These are phyloP conservation scores for Timandra comae DNA, from an alignment of 2,888 invertebrate genomes.

Conservation along the genomic window DNA sequence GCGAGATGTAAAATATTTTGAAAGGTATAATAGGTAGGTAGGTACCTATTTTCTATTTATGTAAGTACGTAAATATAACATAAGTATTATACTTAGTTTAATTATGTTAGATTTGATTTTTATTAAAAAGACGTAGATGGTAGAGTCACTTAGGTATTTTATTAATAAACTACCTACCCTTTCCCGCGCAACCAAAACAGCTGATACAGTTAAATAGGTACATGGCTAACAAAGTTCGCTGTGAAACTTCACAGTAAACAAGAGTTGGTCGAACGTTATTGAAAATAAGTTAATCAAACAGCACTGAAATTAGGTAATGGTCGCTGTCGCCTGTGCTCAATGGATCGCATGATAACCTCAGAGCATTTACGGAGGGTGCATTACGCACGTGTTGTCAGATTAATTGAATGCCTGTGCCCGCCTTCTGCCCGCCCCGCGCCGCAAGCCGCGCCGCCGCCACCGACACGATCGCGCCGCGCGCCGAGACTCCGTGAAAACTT, in stretches of 20 bases:
- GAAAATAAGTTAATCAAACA: constrained; percentile 10
- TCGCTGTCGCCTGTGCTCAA: constrained; percentile 30
- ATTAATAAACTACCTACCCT: no score
- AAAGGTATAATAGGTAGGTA: no score
- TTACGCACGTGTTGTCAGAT: constrained; percentile 67
- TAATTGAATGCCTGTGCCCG: constrained; percentile 53
- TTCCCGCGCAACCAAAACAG: no score
- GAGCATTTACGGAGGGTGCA: constrained; percentile 45
- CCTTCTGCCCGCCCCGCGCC: constrained; percentile 17
- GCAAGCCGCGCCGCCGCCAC: constrained; percentile 20
- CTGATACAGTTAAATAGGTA: no score
- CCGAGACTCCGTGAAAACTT: constrained; percentile 6
- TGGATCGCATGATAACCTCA: constrained; percentile 52
- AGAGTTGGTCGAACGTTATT: constrained; percentile 5
- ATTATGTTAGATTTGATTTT: no score
- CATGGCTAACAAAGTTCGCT: neutral
- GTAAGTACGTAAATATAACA: no score
- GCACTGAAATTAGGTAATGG: constrained; percentile 10
- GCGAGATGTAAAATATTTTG: no score
- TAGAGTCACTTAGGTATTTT: no score
- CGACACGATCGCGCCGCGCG: constrained; percentile 25
- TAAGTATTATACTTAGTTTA: no score
- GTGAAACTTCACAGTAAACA: constrained; percentile 1
- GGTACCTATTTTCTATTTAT: no score
- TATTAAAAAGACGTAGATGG: no score